Percentiles rank a stretch among this genome's conserved stretches.
phyloP scores from a whole-genome alignment of 30 jellyfish, hydroid and myxozoan species.

The Hydractinia symbiolongicarpus region DNA sequence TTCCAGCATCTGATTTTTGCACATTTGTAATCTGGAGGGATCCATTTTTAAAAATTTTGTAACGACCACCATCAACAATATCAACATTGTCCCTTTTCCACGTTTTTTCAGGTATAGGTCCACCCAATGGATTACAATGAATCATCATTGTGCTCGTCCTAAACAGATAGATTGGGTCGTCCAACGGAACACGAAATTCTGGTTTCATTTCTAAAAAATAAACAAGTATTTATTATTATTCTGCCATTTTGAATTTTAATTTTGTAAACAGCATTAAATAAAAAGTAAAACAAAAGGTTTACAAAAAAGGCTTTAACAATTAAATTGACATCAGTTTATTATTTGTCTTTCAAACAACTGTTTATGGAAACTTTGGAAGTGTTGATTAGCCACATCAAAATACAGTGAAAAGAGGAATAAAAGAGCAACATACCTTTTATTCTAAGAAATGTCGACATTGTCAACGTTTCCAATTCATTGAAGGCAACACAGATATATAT shows the following conservation, averaged over 20 bases:
- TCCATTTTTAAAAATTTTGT: conserved; percentile 40
- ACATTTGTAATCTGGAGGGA: conserved; percentile 45
- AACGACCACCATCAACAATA: conserved; percentile 32
- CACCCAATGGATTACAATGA: conserved; percentile 78
- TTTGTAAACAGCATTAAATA: no score
- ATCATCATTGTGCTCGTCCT: conserved; percentile 48
- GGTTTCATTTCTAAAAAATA: conserved; percentile 51
- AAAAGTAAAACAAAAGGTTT: no score
- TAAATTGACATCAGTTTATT: no score
- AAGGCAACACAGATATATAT: conserved; percentile 72
- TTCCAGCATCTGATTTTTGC: conserved; percentile 57
- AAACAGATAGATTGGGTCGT: conserved; percentile 80
- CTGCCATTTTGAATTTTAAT: not conserved
- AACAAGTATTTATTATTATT: not conserved
- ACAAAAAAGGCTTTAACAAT: no score
- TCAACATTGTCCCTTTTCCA: conserved; percentile 58
- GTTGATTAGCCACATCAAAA: no score
- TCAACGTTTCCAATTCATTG: conserved; percentile 58
- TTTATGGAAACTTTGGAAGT: no score
- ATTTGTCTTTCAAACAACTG: no score
- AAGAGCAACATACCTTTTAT: conserved; percentile 47
- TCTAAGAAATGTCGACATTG: conserved; percentile 47
- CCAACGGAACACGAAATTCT: conserved; percentile 47
- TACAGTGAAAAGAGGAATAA: not conserved
- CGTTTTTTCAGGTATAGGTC: conserved; percentile 78